Base-by-base conservation (phyloP, 2,113 vertebrate species). In the Eudorcas thomsonii region DNA sequence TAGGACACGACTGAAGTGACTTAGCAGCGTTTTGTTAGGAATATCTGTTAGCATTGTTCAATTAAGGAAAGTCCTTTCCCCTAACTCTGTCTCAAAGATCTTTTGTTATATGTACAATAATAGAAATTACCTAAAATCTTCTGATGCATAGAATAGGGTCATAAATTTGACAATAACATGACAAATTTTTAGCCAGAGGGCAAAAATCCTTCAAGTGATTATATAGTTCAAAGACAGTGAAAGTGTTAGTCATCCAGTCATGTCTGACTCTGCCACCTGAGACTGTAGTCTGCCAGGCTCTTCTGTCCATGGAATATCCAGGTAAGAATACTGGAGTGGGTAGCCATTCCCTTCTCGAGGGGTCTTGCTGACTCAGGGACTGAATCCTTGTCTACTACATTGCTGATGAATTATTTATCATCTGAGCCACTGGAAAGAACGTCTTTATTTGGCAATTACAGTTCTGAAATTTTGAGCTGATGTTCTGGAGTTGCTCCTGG, bases 401-500 rank as follows among this genome's bases (percentile, higher is more conserved):
- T 39, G 39, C 6, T 7, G 71, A 23, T 77, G 71, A 43, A 43
- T 77, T 39, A 25, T 77, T 14, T 43, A 25, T 39, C 39, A 43
- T 77, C 23, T 26, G 71, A 77, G 71, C 39, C 39, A 43, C 12
- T 1, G 39, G 71, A 3, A 12, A 71, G 19, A 39, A 74, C 23
- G 4, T 13, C 1, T 54, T 33, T 12, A 88, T 78, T 93, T 30
- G 10, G 33, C 50, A 77, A 26, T 39, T 15, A 48, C 25, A 48
- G 3, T 36, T 80, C 12, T 48, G 50, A 85, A 88, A 81, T 2
- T 54, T 45, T 36, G 1, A 67, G 16, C 21, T 39, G 7, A 19
- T 48, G 11, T 64, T 25, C 5, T 1, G 0, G 0, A n/a, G 23
- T 19, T 54, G 14, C 17, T 80, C 43, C 48, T 45, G 45, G 2